phyloP scores from a whole-genome alignment of 2,888 invertebrate genomes.

The Cephalotes varians region DNA sequence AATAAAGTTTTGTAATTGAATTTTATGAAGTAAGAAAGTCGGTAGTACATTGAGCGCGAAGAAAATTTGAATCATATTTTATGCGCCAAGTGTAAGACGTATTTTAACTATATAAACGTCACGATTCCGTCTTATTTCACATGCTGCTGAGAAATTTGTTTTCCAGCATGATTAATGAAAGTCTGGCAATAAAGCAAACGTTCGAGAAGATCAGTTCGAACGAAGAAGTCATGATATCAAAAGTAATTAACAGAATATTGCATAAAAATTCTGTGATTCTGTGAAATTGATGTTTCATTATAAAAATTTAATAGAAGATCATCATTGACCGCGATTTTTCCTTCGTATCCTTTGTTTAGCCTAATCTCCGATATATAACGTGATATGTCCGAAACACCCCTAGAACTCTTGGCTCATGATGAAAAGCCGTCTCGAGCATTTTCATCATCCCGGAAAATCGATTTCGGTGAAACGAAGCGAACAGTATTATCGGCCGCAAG shows the following conservation, averaged over 20 bases:
- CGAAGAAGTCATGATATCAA: neutral
- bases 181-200: neutral
- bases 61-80: slow-evolving; percentile 38
- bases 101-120: slow-evolving; percentile 33
- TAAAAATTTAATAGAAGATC: neutral
- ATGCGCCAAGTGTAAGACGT: slow-evolving; percentile 15
- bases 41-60: slow-evolving; percentile 24
- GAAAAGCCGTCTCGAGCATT: slow-evolving; percentile 33
- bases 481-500: slow-evolving; percentile 38
- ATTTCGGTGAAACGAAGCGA: slow-evolving; percentile 36
- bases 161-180: slow-evolving; percentile 36
- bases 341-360: slow-evolving; percentile 19
- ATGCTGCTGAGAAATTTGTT: slow-evolving; percentile 7
- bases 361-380: slow-evolving; percentile 4
- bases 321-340: neutral
- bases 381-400: neutral
- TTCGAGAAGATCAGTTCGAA: neutral
- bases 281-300: neutral
- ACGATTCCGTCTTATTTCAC: neutral
- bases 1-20: slow-evolving; percentile 28
- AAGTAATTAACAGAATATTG: neutral
- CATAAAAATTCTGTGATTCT: neutral
- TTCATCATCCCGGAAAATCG: slow-evolving; percentile 44
- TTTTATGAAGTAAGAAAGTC: slow-evolving; percentile 38
- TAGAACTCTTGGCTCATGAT: slow-evolving; percentile 20